Percentiles rank a stretch among this genome's conserved stretches.
phyloP scores from a whole-genome alignment of 2,797 vertebrate species.

The Bradypus variegatus region DNA sequence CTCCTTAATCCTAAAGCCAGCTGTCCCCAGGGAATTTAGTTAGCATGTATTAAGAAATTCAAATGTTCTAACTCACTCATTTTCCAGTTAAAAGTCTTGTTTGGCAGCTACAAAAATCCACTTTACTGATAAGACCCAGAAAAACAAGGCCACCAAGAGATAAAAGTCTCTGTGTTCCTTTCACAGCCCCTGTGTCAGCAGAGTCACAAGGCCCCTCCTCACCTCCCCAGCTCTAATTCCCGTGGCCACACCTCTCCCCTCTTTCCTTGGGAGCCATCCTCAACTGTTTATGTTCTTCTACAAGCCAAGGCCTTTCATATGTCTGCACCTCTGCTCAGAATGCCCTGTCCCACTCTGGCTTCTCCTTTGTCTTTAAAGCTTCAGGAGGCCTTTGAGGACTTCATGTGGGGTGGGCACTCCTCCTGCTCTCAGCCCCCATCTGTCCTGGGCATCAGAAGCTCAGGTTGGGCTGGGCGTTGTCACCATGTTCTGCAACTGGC shows the following conservation, averaged over 20 bases:
- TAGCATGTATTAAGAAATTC: neutral
- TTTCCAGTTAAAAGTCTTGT: conserved; percentile 32
- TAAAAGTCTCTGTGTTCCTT: neutral
- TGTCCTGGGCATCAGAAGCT: neutral
- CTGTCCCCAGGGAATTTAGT: too few species aligned
- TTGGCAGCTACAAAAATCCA: neutral
- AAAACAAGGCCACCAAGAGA: neutral
- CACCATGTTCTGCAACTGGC: neutral
- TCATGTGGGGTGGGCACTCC: too few species aligned
- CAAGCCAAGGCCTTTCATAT: neutral
- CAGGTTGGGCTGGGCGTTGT: too few species aligned
- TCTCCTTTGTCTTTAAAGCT: neutral
- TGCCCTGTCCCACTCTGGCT: neutral
- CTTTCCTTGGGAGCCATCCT: neutral
- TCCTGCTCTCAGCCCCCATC: neutral
- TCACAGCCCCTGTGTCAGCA: neutral
- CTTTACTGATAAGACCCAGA: neutral
- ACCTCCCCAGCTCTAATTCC: neutral
- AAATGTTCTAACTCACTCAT: neutral
- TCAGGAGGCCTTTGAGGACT: neutral
- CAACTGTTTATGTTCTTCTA: neutral
- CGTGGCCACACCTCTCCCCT: neutral
- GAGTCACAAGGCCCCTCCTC: neutral
- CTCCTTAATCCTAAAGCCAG: neutral
- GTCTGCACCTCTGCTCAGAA: neutral